A percentile compares a stretch with the other conserved stretches of the same genome.
Conservation (phyloP, 1,140 invertebrate genomes). For the Leptopilina boulardi region DNA sequence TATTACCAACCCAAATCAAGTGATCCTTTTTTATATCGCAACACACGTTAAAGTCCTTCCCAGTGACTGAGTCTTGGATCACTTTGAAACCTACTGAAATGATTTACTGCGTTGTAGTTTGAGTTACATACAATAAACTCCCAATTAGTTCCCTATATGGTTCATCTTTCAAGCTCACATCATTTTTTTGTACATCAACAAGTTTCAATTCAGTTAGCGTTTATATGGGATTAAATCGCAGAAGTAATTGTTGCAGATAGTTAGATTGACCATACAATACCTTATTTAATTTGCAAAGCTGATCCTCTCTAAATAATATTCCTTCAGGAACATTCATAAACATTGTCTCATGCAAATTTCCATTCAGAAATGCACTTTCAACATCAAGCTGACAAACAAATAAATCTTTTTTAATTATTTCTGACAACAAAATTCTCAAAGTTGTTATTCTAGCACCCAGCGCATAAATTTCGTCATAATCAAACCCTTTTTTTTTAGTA, state of each 20-base stretch:
- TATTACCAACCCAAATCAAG: not conserved
- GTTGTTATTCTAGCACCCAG: constrained; percentile 60
- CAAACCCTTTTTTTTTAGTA: constrained; percentile 49
- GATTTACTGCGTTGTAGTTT: constrained; percentile 50
- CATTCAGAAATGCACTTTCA: constrained; percentile 39
- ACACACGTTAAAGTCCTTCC: constrained; percentile 47
- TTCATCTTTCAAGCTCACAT: constrained; percentile 34
- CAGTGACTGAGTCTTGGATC: constrained; percentile 46
- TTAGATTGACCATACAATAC: constrained; percentile 57
- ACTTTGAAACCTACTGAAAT: constrained; percentile 55
- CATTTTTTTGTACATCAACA: not conserved
- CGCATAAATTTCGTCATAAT: constrained; percentile 63
- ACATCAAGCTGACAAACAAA: constrained; percentile 41
- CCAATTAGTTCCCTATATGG: constrained; percentile 59
- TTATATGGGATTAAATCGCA: constrained; percentile 38
- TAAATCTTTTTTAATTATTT: constrained; percentile 38
- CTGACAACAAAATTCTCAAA: constrained; percentile 51
- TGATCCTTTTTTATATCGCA: constrained; percentile 52
- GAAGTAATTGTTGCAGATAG: constrained; percentile 39
- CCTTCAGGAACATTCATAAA: constrained; percentile 64
- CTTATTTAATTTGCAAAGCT: constrained; percentile 50
- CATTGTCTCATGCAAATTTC: constrained; percentile 47
- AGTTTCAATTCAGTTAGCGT: constrained; percentile 45
- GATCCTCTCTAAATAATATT: not conserved
- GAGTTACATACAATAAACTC: constrained; percentile 57